phyloP scores from a whole-genome alignment of 64 coral and sea anemone species.

The Actinia tenebrosa region DNA sequence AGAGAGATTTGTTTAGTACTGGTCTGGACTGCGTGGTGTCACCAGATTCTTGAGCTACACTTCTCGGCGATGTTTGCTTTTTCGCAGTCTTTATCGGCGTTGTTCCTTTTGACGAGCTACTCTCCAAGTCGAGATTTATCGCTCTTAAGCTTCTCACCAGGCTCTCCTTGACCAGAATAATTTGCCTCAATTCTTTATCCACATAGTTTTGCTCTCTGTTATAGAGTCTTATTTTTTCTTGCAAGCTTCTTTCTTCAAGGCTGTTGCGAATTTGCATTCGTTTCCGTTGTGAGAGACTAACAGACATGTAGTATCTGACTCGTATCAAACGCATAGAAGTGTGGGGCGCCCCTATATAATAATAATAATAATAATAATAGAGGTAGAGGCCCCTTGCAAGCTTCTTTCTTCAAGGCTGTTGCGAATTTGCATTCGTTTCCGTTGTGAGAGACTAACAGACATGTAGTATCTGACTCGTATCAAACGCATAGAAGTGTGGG shows the following conservation, averaged over 20 bases:
- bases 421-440: background rate
- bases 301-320: no score
- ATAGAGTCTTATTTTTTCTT: background rate
- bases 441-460: background rate
- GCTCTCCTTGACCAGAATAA: background rate
- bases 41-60: background rate
- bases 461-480: no score
- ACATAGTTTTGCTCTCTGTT: background rate
- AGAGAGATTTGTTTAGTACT: no score
- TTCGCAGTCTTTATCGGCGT: background rate
- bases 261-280: background rate
- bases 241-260: background rate
- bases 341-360: no score
- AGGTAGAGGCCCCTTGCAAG: background rate
- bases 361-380: no score
- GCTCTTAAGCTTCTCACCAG: background rate
- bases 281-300: background rate
- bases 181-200: slow-evolving; percentile 1
- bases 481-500: no score
- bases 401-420: background rate
- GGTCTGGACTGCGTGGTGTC: no score
- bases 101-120: background rate
- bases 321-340: no score
- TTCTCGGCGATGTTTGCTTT: background rate
- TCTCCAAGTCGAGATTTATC: background rate